Conservation (phyloP, 2,797 vertebrate genomes). For the Distichodus sexfasciatus region DNA sequence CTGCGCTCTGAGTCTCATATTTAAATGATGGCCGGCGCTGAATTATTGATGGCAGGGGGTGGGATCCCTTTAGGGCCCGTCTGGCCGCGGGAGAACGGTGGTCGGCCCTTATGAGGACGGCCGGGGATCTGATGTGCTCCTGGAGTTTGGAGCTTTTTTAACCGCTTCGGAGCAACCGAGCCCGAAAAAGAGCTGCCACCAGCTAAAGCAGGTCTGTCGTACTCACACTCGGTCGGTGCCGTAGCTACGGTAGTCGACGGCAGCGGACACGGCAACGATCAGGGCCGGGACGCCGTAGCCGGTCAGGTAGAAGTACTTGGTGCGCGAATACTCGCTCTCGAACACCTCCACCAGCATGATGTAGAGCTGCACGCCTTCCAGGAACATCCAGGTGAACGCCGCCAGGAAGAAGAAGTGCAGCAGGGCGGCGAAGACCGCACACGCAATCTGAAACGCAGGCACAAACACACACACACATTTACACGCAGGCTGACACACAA, state of each 20-base stretch:
- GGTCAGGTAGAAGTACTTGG: slow-evolving; percentile 95
- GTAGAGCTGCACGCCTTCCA: slow-evolving; percentile 98
- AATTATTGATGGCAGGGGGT: slow-evolving; percentile 72
- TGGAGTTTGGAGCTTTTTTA: too few relatives aligned
- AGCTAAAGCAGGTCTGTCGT: slow-evolving; percentile 11
- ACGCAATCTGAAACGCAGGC: slow-evolving; percentile 81
- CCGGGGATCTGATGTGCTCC: slow-evolving; percentile 19
- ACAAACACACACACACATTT: slow-evolving; percentile 15
- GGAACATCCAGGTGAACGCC: slow-evolving; percentile 99
- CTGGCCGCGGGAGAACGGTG: slow-evolving; percentile 61
- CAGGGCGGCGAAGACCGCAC: slow-evolving; percentile 93
- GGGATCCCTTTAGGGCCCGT: slow-evolving; percentile 56
- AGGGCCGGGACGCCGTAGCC: slow-evolving; percentile 96
- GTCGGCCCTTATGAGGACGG: slow-evolving; percentile 30
- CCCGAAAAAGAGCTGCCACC: too few relatives aligned
- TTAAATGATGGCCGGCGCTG: slow-evolving; percentile 70
- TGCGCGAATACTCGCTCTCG: slow-evolving; percentile 93
- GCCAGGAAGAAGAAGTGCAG: slow-evolving; percentile 99
- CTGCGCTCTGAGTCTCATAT: slow-evolving; percentile 69
- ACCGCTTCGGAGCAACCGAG: slow-evolving; percentile 23
- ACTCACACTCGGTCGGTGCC: slow-evolving; percentile 98
- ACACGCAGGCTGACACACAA: slow-evolving; percentile 9
- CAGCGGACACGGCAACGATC: slow-evolving; percentile 93
- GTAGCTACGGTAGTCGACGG: slow-evolving; percentile 95
- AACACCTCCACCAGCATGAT: slow-evolving; percentile 99